Percentiles rank a stretch among this genome's conserved stretches.
Conservation (phyloP, 1,140 invertebrate species). For the Bombus confusus region DNA sequence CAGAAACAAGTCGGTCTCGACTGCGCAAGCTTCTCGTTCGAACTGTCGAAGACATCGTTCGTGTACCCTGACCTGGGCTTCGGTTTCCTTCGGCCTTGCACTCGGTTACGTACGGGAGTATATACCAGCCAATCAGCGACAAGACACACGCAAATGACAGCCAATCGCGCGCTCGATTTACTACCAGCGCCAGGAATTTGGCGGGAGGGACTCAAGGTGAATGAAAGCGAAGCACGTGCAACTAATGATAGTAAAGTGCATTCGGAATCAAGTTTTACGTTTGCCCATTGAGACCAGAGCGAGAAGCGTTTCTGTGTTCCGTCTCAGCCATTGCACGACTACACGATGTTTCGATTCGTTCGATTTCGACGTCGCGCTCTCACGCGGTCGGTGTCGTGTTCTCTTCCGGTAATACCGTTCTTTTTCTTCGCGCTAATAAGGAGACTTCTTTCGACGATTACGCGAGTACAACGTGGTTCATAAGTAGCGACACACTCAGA, state of each 20-base stretch:
- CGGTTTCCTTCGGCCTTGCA: constrained; percentile 35
- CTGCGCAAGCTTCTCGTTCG: constrained; percentile 61
- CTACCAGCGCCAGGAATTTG: constrained; percentile 26
- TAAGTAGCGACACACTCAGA: neutral
- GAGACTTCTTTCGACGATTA: neutral
- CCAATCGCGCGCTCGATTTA: constrained; percentile 53
- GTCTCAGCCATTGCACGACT: neutral
- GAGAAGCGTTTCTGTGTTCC: neutral
- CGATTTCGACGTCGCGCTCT: neutral
- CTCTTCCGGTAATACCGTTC: constrained; percentile 2
- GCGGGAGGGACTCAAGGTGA: constrained; percentile 58
- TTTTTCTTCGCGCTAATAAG: neutral
- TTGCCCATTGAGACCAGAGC: constrained; percentile 9
- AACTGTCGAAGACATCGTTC: constrained; percentile 57
- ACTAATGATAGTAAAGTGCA: constrained; percentile 55
- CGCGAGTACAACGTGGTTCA: neutral
- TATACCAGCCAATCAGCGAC: constrained; percentile 42
- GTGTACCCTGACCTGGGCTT: constrained; percentile 54
- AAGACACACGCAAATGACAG: neutral
- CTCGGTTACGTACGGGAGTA: constrained; percentile 39
- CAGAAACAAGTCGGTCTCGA: constrained; percentile 14
- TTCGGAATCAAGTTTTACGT: constrained; percentile 55
- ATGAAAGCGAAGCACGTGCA: constrained; percentile 68
- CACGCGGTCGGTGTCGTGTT: neutral
- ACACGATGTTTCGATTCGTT: neutral